phyloP scores from a whole-genome alignment of 2,797 vertebrate species.

The Chanos chanos region DNA sequence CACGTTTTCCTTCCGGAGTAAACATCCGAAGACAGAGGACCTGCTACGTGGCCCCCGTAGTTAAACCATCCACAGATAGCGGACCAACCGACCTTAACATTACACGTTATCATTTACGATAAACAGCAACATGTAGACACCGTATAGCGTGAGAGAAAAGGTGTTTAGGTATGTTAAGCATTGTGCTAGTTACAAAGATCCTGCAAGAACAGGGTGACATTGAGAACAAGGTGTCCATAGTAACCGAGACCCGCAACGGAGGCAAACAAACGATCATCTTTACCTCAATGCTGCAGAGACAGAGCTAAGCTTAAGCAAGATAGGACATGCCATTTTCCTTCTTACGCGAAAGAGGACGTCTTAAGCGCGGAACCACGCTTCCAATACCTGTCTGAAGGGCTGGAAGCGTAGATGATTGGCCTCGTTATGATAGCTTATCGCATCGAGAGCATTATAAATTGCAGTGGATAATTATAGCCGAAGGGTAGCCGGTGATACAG shows the following conservation, averaged over 20 bases:
- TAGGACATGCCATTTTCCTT: slow-evolving; percentile 3
- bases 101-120: too few relatives aligned
- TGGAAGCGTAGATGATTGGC: background rate
- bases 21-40: background rate
- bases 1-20: slow-evolving; percentile 6
- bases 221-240: slow-evolving; percentile 45
- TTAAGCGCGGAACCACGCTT: slow-evolving; percentile 13
- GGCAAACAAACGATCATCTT: slow-evolving; percentile 33
- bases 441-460: background rate
- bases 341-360: slow-evolving; percentile 3
- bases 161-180: too few relatives aligned
- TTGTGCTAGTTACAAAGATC: background rate
- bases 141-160: too few relatives aligned
- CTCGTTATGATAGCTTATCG: background rate
- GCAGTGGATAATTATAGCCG: background rate
- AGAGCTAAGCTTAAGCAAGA: slow-evolving; percentile 16
- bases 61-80: slow-evolving; percentile 8
- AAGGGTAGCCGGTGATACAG: background rate
- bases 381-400: slow-evolving; percentile 8
- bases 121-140: too few relatives aligned
- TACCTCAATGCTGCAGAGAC: slow-evolving; percentile 19
- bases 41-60: background rate
- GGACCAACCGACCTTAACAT: slow-evolving; percentile 24
- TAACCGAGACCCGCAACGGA: slow-evolving; percentile 48
- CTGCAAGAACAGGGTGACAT: background rate